Base-by-base conservation (phyloP, 35 echinoderm and acorn worm species). In the Patiria miniata region DNA sequence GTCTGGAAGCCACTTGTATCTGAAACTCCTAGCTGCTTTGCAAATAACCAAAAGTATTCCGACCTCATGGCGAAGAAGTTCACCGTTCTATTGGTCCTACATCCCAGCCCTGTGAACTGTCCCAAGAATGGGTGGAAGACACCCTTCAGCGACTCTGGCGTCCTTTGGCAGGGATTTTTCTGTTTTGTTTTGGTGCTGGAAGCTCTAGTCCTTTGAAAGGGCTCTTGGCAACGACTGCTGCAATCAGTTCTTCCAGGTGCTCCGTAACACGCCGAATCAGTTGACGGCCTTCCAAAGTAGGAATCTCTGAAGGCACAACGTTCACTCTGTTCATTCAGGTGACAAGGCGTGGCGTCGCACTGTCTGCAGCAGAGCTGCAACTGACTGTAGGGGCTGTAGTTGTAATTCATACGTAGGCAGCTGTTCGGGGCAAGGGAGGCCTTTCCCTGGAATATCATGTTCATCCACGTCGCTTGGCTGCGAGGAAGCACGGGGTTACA, bases 351-450 rank as follows among this genome's bases (percentile, higher is more conserved):
- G 17, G 5, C 28, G 47, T 79, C 40, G 7, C 77, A 40, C 58
- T 47, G 77, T 39, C 83, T 82, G 65, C 93, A 95, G 23, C 93
- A 95, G 8, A 95, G 76, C 61, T 91, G 78, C 81, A 77, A 91
- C 84, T 80, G 85, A 50, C 93, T 95, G 81, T 54, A 95, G 42
- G 93, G 93, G 39, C 86, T 95, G 81, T 95, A 95, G 57, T 90
- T 91, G 61, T 95, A 91, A 68, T 79, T 91, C 54, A 95, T 6
- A 55, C 91, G 73, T 1, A 84, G 85, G 68, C 93, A 95, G 39
- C 44, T 82, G 39, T 91, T 80, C 19, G 89, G 79, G 30, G 85
- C 65, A 10, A 73, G 78, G 1, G 83, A 85, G 23, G 81, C 68
- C 22, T 91, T 77, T 21, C 78, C 68, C 7, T 88, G 79, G 33